phyloP scores from a whole-genome alignment of 2,797 vertebrate genomes.

The Neosilurus hyrtlii region DNA sequence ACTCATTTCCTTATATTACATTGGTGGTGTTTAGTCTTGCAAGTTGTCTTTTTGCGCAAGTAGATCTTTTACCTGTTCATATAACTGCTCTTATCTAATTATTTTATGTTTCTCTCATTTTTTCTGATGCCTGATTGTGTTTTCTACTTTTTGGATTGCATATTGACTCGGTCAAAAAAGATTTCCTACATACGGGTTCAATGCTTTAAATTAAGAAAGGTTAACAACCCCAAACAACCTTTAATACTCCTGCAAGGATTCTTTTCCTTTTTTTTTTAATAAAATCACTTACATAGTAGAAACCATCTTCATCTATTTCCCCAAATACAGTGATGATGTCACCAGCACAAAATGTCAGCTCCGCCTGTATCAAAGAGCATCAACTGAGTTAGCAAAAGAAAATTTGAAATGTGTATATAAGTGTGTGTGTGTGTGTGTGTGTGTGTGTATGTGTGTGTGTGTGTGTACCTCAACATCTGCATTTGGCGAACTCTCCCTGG shows the following conservation, averaged over 20 bases:
- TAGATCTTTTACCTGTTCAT: not conserved
- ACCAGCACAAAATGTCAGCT: conserved; percentile 93
- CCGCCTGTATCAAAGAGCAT: conserved; percentile 74
- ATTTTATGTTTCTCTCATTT: not conserved
- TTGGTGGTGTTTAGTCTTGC: not conserved
- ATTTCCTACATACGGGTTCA: not conserved
- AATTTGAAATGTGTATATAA: not conserved
- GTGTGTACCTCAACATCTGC: conserved; percentile 88
- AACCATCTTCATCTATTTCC: conserved; percentile 97
- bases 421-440: conserved; percentile 10
- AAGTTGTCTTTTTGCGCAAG: not conserved
- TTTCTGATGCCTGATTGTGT: not conserved
- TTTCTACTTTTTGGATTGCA: not conserved
- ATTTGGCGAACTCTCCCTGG: conserved; percentile 94
- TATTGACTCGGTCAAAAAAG: not conserved
- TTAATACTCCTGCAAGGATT: not conserved
- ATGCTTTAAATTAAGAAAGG: not conserved
- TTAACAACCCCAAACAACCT: not conserved
- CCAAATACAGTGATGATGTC: conserved; percentile 94
- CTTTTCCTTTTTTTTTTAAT: not conserved
- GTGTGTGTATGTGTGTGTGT: conserved; percentile 23
- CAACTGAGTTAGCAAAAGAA: conserved; percentile 22
- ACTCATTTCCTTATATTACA: not conserved
- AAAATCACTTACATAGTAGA: conserved; percentile 88
- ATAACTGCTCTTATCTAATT: not conserved